Conservation (phyloP, 2,888 invertebrate species). For the Anthophora plumipes region DNA sequence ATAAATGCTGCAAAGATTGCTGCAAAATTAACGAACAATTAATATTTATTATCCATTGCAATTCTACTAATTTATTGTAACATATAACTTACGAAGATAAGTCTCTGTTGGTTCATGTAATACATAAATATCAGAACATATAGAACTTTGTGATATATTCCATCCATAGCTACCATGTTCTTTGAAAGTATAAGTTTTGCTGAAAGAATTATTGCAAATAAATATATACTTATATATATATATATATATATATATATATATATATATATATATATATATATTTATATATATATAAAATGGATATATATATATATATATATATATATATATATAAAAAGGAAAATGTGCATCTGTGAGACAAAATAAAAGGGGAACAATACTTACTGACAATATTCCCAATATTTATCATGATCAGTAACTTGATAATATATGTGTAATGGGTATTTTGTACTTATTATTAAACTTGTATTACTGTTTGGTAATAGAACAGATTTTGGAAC, state of each 20-base stretch:
- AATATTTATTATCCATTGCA: constrained; percentile 1
- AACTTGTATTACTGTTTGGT: constrained; percentile 71
- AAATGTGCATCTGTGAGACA: too few species aligned
- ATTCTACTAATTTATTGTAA: neutral
- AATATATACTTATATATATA: neutral
- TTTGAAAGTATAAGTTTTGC: constrained; percentile 77
- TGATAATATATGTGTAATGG: constrained; percentile 77
- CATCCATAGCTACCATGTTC: constrained; percentile 84
- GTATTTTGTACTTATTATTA: constrained; percentile 78
- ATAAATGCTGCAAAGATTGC: constrained; percentile 78
- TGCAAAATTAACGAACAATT: constrained; percentile 63
- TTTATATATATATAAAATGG: too few species aligned
- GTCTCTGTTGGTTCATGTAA: constrained; percentile 76
- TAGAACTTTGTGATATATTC: constrained; percentile 77
- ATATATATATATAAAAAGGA: neutral
- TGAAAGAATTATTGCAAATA: constrained; percentile 52
- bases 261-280: neutral
- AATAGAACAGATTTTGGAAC: constrained; percentile 68
- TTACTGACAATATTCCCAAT: constrained; percentile 76
- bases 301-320: too few species aligned
- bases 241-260: neutral
- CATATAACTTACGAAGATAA: constrained; percentile 80
- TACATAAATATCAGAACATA: constrained; percentile 76
- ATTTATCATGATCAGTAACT: neutral
- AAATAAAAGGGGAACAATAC: constrained; percentile 51